These are phyloP conservation scores for Drosophila nikananu DNA, from an alignment of 1,140 invertebrate species.

Conservation along the genomic window DNA sequence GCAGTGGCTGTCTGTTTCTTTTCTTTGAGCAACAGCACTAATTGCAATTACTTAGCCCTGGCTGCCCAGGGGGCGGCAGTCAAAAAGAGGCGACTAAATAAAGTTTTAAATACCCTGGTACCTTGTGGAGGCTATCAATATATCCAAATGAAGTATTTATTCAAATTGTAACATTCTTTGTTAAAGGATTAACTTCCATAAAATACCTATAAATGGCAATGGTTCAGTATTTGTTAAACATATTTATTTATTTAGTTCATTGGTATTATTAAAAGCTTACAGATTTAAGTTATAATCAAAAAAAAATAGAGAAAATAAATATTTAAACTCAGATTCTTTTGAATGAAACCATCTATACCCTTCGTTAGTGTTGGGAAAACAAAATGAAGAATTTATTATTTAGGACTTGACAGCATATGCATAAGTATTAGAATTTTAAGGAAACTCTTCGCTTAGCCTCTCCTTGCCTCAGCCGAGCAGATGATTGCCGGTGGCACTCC, in stretches of 20 bases:
- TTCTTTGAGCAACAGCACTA: conserved; percentile 46
- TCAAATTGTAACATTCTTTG: background rate
- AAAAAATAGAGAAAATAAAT: background rate
- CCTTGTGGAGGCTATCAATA: background rate
- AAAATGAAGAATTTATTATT: conserved; percentile 49
- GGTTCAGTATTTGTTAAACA: background rate
- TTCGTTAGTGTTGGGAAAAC: background rate
- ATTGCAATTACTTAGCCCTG: conserved; percentile 73
- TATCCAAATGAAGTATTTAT: background rate
- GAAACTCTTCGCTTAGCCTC: background rate
- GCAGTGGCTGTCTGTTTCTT: conserved; percentile 38
- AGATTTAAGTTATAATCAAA: background rate
- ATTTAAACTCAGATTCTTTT: too few species aligned
- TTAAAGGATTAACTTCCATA: background rate
- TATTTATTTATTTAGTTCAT: background rate
- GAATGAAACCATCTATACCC: too few species aligned
- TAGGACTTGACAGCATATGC: conserved; percentile 27
- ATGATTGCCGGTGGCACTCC: conserved; percentile 50
- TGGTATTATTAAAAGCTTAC: background rate
- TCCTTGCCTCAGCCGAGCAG: conserved; percentile 42
- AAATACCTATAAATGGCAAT: background rate
- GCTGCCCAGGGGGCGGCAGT: conserved; percentile 7
- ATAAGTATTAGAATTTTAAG: conserved; percentile 22
- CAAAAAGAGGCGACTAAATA: background rate
- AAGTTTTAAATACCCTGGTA: conserved; percentile 13